Evolutionary conservation across 2,113 vertebrate species (phyloP).

Genomic region (Osmerus eperlanus): DNA sequence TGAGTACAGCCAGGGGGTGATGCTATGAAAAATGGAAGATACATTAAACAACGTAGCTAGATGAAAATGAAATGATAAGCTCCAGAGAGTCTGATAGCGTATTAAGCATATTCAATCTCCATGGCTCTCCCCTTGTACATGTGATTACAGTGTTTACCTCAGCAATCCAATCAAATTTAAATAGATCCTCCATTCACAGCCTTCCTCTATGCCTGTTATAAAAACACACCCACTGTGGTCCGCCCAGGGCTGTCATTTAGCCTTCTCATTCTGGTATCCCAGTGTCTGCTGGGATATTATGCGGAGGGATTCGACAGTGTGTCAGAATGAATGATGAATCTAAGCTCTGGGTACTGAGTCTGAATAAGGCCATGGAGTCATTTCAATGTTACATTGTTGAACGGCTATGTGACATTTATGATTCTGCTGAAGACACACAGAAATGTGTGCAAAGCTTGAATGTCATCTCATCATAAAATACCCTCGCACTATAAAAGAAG

Average conservation of each 20-base stretch:
- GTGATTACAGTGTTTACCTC: slow-evolving; percentile 14
- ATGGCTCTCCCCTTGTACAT: neutral
- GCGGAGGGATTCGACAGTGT: slow-evolving; percentile 15
- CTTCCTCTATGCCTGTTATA: slow-evolving; percentile 1
- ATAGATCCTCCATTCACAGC: neutral
- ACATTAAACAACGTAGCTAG: neutral
- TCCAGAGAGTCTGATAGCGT: neutral
- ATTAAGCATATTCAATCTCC: neutral
- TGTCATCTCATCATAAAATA: neutral
- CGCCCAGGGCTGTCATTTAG: slow-evolving; percentile 19
- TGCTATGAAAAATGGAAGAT: neutral
- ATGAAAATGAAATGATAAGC: slow-evolving; percentile 1
- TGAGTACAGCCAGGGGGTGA: neutral
- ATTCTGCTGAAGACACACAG: slow-evolving; percentile 17
- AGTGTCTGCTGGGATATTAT: slow-evolving; percentile 23
- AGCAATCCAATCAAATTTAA: slow-evolving; percentile 29
- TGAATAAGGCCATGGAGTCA: slow-evolving; percentile 2
- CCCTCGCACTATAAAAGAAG: neutral
- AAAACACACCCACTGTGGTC: slow-evolving; percentile 9
- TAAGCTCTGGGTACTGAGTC: neutral
- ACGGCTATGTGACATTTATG: slow-evolving; percentile 32
- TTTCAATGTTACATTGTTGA: slow-evolving; percentile 19
- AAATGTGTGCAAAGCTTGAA: slow-evolving; percentile 11
- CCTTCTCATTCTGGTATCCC: neutral
- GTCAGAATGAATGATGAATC: slow-evolving; percentile 19